Evolutionary conservation across 2,797 vertebrate species (phyloP), one percentile per base, ranked within the genome.

Genomic region (Poecilia gillii): DNA sequence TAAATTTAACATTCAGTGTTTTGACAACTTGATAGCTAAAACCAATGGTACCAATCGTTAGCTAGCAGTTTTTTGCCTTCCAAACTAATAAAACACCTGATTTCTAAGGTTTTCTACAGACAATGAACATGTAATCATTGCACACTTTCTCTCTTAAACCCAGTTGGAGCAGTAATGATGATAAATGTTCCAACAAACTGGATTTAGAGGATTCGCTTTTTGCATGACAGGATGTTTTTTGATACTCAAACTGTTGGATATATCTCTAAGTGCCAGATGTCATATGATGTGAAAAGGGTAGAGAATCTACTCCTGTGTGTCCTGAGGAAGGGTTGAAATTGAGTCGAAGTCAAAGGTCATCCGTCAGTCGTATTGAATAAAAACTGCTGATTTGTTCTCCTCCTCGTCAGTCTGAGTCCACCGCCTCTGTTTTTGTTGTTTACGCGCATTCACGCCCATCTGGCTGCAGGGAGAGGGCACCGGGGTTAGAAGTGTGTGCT

Each of bases 361-460:
- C 76, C 14, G 18, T 86, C 85, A 77, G 1, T 39, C 43, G 74
- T 80, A 77, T 47, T 43, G 41, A 79, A 68, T 18, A 72, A 46
- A 84, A 82, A 82, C 11, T 72, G 89, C 88, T 88, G 75, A n/a
- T 84, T n/a, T 85, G 49, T 76, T 81, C 71, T 68, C 77, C 68
- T 55, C 12, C 68, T 64, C 23, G 62, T 90, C 89, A 87, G 80
- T 75, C 77, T 71, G 78, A 81, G 74, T 87, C 8, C 5, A 39
- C 28, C 45, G 66, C 82, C 6, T 51, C 66, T 86, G 20, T 80
- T 79, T 76, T 59, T 74, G 71, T 57, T 49, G 62, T 79, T 80
- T 73, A 18, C 74, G 45, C 80, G 81, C 43, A 80, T 81, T 66
- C 76, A 45, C 84, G 87, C 47, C 91, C 91, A 91, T 92, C 90